Percentiles rank a stretch among this genome's conserved stretches.
Evolutionary conservation across 2,113 vertebrate species (phyloP).

Genomic region (Sphyrna mokarran): DNA sequence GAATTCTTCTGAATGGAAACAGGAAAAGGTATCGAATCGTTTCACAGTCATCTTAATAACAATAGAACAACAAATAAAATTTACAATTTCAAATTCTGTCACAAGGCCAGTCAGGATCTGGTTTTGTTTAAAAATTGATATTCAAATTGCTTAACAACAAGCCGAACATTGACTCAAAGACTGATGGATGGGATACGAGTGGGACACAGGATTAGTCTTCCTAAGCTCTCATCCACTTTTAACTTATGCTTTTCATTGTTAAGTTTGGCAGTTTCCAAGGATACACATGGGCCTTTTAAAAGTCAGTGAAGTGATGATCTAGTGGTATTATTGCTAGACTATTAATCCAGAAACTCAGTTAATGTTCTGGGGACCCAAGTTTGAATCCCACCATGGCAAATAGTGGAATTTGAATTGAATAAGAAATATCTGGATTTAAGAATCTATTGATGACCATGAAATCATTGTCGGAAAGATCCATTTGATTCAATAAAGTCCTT

Average conservation of each 20-base stretch:
- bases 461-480: too few relatives aligned
- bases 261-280: background rate
- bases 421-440: too few relatives aligned
- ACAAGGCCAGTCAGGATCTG: background rate
- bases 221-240: background rate
- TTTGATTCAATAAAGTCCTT: too few relatives aligned
- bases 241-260: background rate
- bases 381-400: too few relatives aligned
- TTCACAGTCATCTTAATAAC: background rate
- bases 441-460: too few relatives aligned
- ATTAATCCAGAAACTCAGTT: too few relatives aligned
- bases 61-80: background rate
- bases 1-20: background rate
- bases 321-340: too few relatives aligned
- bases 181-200: background rate
- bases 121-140: constrained; percentile 29
- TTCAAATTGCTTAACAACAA: background rate
- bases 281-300: background rate
- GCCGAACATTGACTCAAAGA: background rate
- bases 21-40: background rate
- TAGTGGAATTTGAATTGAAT: too few relatives aligned
- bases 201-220: background rate
- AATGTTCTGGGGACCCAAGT: too few relatives aligned
- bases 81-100: background rate
- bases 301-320: background rate